Conservation (phyloP, 2,888 invertebrate genomes). For the Phalera bucephala region DNA sequence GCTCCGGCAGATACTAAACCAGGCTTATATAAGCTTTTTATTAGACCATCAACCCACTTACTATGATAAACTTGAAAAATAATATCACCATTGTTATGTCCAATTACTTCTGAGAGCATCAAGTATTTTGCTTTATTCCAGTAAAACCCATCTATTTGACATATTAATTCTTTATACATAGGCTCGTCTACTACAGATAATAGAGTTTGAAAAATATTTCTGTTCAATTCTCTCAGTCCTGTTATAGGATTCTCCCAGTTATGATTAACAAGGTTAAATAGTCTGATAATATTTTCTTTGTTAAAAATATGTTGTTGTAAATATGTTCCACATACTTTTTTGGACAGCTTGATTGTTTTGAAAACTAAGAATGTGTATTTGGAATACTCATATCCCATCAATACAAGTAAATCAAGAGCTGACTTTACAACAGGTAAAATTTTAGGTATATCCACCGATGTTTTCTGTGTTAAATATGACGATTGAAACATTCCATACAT, state of each 20-base stretch:
- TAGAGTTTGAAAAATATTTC: constrained; percentile 68
- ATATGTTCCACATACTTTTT: constrained; percentile 57
- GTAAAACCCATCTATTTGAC: constrained; percentile 71
- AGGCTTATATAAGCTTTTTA: constrained; percentile 69
- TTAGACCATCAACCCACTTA: constrained; percentile 58
- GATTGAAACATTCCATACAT: constrained; percentile 76
- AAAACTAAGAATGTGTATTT: constrained; percentile 76
- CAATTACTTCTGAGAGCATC: constrained; percentile 78
- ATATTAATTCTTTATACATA: constrained; percentile 42
- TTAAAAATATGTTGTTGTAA: constrained; percentile 49
- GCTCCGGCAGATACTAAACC: constrained; percentile 84
- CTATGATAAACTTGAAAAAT: constrained; percentile 28
- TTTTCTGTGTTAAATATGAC: constrained; percentile 43
- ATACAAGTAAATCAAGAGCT: constrained; percentile 49
- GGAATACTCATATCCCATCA: constrained; percentile 77
- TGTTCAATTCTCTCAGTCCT: constrained; percentile 80
- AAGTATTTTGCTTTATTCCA: constrained; percentile 84
- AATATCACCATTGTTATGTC: constrained; percentile 37
- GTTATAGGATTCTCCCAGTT: constrained; percentile 85
- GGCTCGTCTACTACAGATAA: constrained; percentile 43
- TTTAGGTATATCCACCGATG: constrained; percentile 16
- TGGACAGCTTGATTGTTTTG: constrained; percentile 71
- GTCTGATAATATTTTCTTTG: constrained; percentile 51
- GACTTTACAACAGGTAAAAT: constrained; percentile 37
- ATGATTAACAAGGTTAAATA: constrained; percentile 78